Conservation (phyloP, 2,888 invertebrate genomes). For the Cephus runcator region DNA sequence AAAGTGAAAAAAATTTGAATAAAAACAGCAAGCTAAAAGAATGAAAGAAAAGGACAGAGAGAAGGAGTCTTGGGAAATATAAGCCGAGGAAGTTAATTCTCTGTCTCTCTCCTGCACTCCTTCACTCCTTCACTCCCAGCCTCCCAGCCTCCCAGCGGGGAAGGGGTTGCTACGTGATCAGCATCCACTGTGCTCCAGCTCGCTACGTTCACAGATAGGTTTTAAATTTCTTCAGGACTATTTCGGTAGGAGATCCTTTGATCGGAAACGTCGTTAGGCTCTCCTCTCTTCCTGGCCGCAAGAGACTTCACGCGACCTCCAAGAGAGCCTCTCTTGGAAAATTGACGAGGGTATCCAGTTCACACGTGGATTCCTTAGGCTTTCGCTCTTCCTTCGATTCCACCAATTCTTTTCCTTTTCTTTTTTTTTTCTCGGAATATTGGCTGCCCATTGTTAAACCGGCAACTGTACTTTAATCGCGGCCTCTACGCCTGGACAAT, state of each 20-base stretch:
- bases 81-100: no score
- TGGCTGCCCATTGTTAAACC: no score
- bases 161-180: constrained; percentile 49
- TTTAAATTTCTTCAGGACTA: constrained; percentile 56
- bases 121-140: no score
- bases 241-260: constrained; percentile 53
- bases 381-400: constrained; percentile 24
- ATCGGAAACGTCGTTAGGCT: constrained; percentile 57
- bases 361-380: constrained; percentile 26
- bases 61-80: no score
- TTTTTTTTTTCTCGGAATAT: constrained; percentile 11
- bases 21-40: no score
- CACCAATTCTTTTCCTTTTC: constrained; percentile 23
- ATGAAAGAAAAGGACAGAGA: no score
- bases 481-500: no score
- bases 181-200: constrained; percentile 26
- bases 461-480: no score
- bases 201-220: constrained; percentile 24
- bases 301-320: constrained; percentile 27
- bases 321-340: constrained; percentile 17
- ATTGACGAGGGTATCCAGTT: constrained; percentile 41
- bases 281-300: constrained; percentile 42
- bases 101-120: no score
- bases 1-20: no score
- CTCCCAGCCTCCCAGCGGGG: background rate